phyloP scores from a whole-genome alignment of 2,113 vertebrate species.

The Tinamus guttatus region DNA sequence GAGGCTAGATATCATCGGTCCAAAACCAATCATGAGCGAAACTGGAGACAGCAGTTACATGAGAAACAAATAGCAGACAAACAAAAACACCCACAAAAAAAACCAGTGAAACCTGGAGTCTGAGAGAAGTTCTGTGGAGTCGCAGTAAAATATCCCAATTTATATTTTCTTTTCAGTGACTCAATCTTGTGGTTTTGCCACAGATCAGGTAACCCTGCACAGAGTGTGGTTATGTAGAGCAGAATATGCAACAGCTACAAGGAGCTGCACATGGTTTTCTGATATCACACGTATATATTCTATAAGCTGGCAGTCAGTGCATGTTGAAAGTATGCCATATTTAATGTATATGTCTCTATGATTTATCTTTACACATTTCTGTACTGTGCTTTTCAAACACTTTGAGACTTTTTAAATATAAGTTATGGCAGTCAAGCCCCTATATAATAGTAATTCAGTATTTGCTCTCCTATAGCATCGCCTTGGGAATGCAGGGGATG shows the following conservation, averaged over 20 bases:
- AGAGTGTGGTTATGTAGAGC: neutral
- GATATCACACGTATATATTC: neutral
- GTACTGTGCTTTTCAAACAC: neutral
- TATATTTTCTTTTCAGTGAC: neutral
- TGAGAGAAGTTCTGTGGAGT: neutral
- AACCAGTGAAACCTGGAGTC: neutral
- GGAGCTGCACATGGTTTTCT: neutral
- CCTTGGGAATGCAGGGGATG: constrained; percentile 15
- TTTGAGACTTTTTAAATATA: constrained; percentile 30
- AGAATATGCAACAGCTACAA: neutral
- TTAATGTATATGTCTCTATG: neutral
- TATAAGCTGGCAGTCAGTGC: neutral
- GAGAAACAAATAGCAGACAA: neutral
- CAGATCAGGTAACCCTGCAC: neutral
- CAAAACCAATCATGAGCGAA: neutral
- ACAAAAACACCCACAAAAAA: neutral
- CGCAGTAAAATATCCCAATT: neutral
- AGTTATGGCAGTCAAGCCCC: neutral
- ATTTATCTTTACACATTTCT: neutral
- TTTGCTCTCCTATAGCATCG: neutral
- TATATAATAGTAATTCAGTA: neutral
- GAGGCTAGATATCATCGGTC: neutral
- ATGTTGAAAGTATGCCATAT: neutral
- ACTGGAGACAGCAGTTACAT: neutral
- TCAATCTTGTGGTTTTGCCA: neutral